Base-by-base conservation (phyloP, 2,888 invertebrate species). In the Eupsilia transversa region DNA sequence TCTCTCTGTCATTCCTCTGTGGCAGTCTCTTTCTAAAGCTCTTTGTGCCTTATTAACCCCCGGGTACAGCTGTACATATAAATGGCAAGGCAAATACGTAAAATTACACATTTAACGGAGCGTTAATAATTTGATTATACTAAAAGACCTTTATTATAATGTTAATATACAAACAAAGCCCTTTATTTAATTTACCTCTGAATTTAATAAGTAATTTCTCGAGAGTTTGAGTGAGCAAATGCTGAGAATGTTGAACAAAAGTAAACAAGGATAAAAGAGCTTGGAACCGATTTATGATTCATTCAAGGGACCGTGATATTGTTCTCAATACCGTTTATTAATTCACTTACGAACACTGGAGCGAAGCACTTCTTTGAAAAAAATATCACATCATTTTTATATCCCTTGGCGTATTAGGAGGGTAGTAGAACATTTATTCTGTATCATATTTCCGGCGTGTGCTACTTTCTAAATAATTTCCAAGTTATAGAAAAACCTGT, bases 241-340 rank as follows among this genome's bases (percentile, higher is more conserved):
- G 17, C 60, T 43, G 20, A 63, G 63, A 76, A 77, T 77, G 67
- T 68, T 33, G 27, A 72, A 75, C 70, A 61, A 73, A 67, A 59
- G 35, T 52, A n/a, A 17, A 56, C 33, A 54, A 54, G 2, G 38
- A 70, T 70, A 64, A 74, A 70, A 70, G 59, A 33, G 49, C 5
- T 17, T 70, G 64, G 33, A 43, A 46, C 60, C 33, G 30, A 57
- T 52, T 71, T 68, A 54, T 71, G 27, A 59, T 27, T 56, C 14
- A 49, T 66, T 73, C 63, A 66, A 3, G 79, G 87, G 3, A 90
- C 91, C 54, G 9, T 59, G 54, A 30, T 52, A 49, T 54, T 76
- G 35, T 76, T 76, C 12, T 66, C 52, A 63, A 73, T 56, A 70
- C n/a, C 30, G 41, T 64, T 80, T 59, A 66, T 61, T 72, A 54